Evolutionary conservation across 1,140 invertebrate genomes (phyloP), one percentile per base, ranked within the genome.

Genomic region (Zaprionus capensis): DNA sequence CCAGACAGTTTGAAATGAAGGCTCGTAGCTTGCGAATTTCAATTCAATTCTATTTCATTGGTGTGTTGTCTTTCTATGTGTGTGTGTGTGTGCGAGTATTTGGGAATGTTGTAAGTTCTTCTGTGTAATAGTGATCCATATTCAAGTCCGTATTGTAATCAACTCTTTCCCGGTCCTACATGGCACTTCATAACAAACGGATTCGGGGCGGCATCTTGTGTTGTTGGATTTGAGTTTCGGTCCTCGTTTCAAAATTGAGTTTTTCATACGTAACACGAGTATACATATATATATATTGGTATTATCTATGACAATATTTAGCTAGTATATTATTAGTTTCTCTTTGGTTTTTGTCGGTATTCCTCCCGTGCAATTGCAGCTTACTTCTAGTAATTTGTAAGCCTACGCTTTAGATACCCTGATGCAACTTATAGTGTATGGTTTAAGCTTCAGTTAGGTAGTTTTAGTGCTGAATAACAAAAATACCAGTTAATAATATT

Each of bases 321-420:
- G 44, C 36, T 41, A 70, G 28, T 58, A 61, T 38, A 59, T 65
- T 20, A 4, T 53, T 62, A 55, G 26, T 49, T 44, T 66, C 26
- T 44, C 28, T 51, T 78, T 71, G 26, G 44, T 36, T 46, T 38
- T 68, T 66, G 46, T 49, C 36, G 56, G 64, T 41, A 63, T 68
- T 28, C 20, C 12, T 62, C 34, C 20, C 20, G n/a, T 61, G 71
- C 56, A 22, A 5, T 59, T 46, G 69, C 49, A 24, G 17, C 65
- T 84, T 84, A 84, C 20, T 36, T 66, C 78, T 81, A 85, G 82
- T 80, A 85, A 85, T 81, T 71, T 75, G 65, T 76, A 72, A 66
- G 63, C 63, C 70, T 77, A 77, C 38, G 57, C 81, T 81, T 80
- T 81, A 69, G 63, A 81, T 84, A 84, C 82, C 82, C 82, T 84